phyloP scores from a whole-genome alignment of 35 echinoderm and acorn worm genomes.

The Holothuria glaberrima region DNA sequence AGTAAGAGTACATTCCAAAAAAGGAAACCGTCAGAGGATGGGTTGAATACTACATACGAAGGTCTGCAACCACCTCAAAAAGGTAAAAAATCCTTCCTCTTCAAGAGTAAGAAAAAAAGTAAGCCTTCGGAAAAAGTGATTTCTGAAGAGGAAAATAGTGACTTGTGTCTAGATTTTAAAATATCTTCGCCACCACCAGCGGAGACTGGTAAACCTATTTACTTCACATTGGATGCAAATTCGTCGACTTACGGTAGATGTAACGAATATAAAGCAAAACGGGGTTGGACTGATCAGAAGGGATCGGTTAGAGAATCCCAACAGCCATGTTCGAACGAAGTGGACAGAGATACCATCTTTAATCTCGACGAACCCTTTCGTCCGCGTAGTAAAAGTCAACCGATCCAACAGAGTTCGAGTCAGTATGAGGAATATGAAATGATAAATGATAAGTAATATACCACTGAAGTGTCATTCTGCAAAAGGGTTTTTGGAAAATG shows the following conservation, averaged over 20 bases:
- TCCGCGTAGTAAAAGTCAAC: background rate
- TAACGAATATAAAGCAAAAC: background rate
- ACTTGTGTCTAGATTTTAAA: conserved; percentile 32
- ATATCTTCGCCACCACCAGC: background rate
- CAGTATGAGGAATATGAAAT: conserved; percentile 23
- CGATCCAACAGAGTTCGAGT: background rate
- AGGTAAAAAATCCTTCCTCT: conserved; percentile 18
- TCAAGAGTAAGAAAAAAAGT: conserved; percentile 5
- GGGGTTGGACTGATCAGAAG: background rate
- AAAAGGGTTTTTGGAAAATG: too few relatives aligned
- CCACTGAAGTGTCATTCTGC: background rate
- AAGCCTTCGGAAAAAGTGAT: background rate
- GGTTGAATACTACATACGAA: conserved; percentile 1
- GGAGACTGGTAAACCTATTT: background rate
- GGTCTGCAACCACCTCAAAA: background rate
- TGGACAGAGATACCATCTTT: background rate
- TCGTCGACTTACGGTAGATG: background rate
- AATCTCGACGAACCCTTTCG: conserved; percentile 5
- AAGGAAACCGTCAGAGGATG: background rate
- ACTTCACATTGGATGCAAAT: conserved; percentile 29
- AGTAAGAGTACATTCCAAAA: conserved; percentile 28
- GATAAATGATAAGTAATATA: background rate
- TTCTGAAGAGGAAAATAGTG: background rate
- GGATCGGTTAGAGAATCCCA: conserved; percentile 10
- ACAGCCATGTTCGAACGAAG: background rate